phyloP scores from a whole-genome alignment of 1,140 invertebrate species.

The Pomacea maculata region DNA sequence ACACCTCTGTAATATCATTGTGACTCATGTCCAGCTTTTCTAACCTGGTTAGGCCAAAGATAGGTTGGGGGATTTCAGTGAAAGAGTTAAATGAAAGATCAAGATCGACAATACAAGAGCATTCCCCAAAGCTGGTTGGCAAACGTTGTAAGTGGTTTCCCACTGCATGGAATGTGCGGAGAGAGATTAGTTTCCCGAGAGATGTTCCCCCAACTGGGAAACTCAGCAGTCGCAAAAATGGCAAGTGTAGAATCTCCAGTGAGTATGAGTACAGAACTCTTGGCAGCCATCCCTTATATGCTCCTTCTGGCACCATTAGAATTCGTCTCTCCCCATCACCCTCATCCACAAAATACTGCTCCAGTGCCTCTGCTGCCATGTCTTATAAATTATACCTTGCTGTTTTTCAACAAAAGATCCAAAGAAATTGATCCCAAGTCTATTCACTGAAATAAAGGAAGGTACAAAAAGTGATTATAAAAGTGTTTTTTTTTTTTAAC shows the following conservation, averaged over 20 bases:
- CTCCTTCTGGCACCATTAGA: conserved; percentile 55
- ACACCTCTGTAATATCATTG: conserved; percentile 47
- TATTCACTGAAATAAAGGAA: too few relatives aligned
- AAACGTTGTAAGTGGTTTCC: conserved; percentile 53
- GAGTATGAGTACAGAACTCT: conserved; percentile 48
- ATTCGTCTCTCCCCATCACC: conserved; percentile 31
- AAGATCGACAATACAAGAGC: conserved; percentile 43
- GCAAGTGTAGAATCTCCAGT: conserved; percentile 45
- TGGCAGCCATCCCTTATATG: conserved; percentile 59
- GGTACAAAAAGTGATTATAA: too few relatives aligned
- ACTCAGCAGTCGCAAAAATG: conserved; percentile 54
- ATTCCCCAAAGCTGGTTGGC: conserved; percentile 52
- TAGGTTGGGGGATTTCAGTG: conserved; percentile 43
- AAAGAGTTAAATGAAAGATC: conserved; percentile 56
- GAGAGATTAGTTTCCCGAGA: conserved; percentile 44
- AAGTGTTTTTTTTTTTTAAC: too few relatives aligned
- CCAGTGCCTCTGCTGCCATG: conserved; percentile 32
- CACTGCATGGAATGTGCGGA: conserved; percentile 49
- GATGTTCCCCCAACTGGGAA: conserved; percentile 57
- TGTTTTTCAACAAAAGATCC: too few relatives aligned
- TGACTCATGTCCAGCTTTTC: conserved; percentile 49
- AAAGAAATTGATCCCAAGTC: too few relatives aligned
- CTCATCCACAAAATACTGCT: conserved; percentile 39
- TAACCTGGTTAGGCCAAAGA: conserved; percentile 47
- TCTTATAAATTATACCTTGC: too few relatives aligned